Base-by-base conservation (phyloP, 2,797 vertebrate genomes). In the Scolopax bukidnonensis region DNA sequence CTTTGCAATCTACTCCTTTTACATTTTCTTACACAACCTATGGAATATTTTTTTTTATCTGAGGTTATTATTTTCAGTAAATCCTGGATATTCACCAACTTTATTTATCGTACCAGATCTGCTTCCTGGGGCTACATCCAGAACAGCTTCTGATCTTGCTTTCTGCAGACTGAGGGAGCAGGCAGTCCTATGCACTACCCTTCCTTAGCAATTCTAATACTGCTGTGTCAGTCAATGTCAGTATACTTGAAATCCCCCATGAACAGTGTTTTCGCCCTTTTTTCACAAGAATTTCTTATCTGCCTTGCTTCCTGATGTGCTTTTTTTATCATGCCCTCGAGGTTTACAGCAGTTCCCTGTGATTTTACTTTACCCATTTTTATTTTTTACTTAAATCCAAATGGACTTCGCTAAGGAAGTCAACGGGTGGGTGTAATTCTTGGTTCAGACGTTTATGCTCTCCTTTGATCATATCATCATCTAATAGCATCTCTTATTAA, bases 121-220 rank as follows among this genome's bases (percentile, higher is more conserved):
- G 3, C 27, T 74, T 88, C 67, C 61, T 68, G 71, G 61, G 36
- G 32, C 30, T 90, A 71, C 27, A 76, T 38, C 53, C 41, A 73
- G 77, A 90, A 69, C 33, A 90, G 64, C n/a, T 82, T 95, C 65
- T 79, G 50, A 12, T 63, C 60, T 87, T 93, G n/a, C 40, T 87
- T 96, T 96, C 76, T 85, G 33, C 64, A 92, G 67, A 85, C n/a
- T 6, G 2, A 89, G 87, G 59, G 70, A 94, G 57, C 64, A 93
- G n/a, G 40, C 47, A 74, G 45, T 74, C 36, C 65, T 50, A 3
- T 81, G 64, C 51, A 30, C 64, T 93, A 24, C 40, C 61, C 77
- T 93, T 92, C 79, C 53, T 94, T 96, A 96, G 92, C 94, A 79
- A 93, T 96, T 97, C 79, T 97, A 95, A 91, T 91, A 87, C 67